These are phyloP conservation scores for Chrysaora quinquecirrha DNA, from an alignment of 30 jellyfish, hydroid and myxozoan genomes.

Conservation along the genomic window DNA sequence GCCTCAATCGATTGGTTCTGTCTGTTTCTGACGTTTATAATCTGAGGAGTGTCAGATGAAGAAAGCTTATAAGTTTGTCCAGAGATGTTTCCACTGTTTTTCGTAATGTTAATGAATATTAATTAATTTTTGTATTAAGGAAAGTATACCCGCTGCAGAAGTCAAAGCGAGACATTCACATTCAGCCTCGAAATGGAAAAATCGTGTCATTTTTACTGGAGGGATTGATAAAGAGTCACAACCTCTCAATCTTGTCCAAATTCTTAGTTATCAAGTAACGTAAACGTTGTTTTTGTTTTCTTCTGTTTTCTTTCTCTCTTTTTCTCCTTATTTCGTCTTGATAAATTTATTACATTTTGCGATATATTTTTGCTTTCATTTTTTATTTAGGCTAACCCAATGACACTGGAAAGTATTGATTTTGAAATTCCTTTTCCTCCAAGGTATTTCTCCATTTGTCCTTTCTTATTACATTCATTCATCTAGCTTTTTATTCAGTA, in stretches of 20 bases:
- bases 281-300: too few species aligned
- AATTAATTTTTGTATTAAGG: too few species aligned
- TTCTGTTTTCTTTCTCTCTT: not conserved
- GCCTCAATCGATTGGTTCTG: too few species aligned
- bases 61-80: too few species aligned
- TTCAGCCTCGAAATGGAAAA: conserved; percentile 66
- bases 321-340: not conserved
- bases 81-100: too few species aligned
- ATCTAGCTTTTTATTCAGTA: too few species aligned
- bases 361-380: not conserved
- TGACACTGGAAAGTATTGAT: not conserved
- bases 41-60: too few species aligned
- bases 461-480: too few species aligned
- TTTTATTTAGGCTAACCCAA: not conserved
- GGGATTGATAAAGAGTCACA: conserved; percentile 70
- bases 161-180: conserved; percentile 83
- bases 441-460: too few species aligned
- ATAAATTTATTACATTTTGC: not conserved
- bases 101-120: too few species aligned
- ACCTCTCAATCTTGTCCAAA: conserved; percentile 34
- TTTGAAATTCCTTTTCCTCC: not conserved
- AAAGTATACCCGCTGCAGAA: not conserved
- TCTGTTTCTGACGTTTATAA: too few species aligned
- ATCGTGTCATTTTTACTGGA: conserved; percentile 62
- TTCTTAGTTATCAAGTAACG: conserved; percentile 16